phyloP scores from a whole-genome alignment of 2,113 vertebrate genomes.

The Gavialis gangeticus region DNA sequence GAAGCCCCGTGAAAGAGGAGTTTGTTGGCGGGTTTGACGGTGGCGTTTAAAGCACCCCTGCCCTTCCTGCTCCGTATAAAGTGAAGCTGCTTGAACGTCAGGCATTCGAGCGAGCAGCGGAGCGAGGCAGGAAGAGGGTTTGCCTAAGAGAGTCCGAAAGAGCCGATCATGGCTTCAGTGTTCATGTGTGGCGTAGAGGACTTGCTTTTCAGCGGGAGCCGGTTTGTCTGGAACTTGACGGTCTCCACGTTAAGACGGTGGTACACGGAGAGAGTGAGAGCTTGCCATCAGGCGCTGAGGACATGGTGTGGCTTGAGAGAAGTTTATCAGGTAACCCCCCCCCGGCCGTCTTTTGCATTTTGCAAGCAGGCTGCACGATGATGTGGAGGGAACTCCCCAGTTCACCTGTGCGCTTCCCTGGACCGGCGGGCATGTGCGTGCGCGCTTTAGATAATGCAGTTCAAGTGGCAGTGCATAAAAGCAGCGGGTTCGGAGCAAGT shows the following conservation, averaged over 20 bases:
- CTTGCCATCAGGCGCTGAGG: constrained; percentile 88
- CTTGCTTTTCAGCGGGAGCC: constrained; percentile 87
- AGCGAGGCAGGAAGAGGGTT: neutral
- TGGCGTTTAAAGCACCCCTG: constrained; percentile 68
- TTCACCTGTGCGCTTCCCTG: neutral
- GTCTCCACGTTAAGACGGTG: constrained; percentile 89
- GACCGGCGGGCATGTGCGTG: too few species aligned
- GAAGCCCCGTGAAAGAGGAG: constrained; percentile 80
- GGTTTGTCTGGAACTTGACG: constrained; percentile 89
- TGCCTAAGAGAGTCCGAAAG: neutral
- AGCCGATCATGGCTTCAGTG: constrained; percentile 84
- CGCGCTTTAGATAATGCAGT: neutral
- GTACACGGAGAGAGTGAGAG: constrained; percentile 86
- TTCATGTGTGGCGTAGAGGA: constrained; percentile 91
- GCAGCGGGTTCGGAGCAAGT: neutral
- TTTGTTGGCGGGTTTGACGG: constrained; percentile 75
- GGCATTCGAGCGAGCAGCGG: neutral
- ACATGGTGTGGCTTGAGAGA: constrained; percentile 90
- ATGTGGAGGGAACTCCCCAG: fast-evolving
- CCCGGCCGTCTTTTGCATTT: fast-evolving
- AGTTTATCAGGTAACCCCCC: constrained; percentile 90
- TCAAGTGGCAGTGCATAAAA: neutral
- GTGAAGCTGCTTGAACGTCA: constrained; percentile 20
- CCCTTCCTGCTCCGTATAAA: constrained; percentile 35
- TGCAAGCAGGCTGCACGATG: fast-evolving